Evolutionary conservation across 2,888 invertebrate species (phyloP).

Genomic region (Limnephilus marmoratus): DNA sequence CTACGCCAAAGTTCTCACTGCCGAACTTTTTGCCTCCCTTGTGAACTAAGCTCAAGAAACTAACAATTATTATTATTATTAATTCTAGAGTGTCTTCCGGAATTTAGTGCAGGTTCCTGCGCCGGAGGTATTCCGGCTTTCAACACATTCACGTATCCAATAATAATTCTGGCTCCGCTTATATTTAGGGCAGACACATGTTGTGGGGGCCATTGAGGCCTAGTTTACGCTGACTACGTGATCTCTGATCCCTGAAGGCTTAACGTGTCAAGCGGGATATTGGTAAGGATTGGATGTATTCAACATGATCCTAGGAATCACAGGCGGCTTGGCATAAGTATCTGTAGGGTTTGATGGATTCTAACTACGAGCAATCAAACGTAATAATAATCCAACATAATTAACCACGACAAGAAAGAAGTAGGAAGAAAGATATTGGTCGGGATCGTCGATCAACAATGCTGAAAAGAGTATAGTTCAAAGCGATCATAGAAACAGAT

Average conservation of each 20-base stretch:
- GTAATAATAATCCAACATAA: neutral
- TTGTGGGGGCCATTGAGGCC: neutral
- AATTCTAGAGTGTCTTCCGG: neutral
- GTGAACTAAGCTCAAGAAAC: neutral
- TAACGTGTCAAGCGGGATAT: neutral
- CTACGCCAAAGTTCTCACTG: neutral
- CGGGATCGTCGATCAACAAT: too few relatives aligned
- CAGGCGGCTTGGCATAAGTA: neutral
- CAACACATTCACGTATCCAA: neutral
- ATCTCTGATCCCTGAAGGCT: neutral
- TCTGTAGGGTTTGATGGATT: neutral
- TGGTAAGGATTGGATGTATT: neutral
- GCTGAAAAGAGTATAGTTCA: too few relatives aligned
- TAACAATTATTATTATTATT: neutral
- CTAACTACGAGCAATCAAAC: neutral
- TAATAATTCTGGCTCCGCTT: neutral
- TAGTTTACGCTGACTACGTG: neutral
- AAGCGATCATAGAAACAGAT: too few relatives aligned
- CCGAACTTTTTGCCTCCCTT: neutral
- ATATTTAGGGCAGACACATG: neutral
- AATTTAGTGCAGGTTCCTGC: conserved; percentile 2
- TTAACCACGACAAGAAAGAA: neutral
- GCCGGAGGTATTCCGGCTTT: neutral
- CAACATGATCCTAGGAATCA: neutral
- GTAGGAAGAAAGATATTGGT: too few relatives aligned